Conservation (phyloP, 1,140 invertebrate genomes). For the Marisa cornuarietis region DNA sequence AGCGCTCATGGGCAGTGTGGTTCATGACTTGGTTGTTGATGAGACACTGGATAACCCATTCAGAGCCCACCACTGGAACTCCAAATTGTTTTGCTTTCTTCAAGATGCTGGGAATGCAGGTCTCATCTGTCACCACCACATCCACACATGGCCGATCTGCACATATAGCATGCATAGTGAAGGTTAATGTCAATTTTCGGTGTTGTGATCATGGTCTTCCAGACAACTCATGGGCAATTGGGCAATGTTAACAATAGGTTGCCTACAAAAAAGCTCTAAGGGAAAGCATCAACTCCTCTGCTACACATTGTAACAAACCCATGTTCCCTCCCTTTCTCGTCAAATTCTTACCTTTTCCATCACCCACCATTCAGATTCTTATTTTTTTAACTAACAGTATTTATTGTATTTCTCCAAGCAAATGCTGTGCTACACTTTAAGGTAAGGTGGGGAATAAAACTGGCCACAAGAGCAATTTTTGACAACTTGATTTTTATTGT, state of each 20-base stretch:
- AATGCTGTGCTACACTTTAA: no score
- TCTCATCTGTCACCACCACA: conserved; percentile 51
- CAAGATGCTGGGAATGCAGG: conserved; percentile 44
- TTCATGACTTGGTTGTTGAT: conserved; percentile 56
- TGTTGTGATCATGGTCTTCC: not conserved
- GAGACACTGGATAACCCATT: conserved; percentile 66
- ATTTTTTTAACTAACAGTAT: not conserved
- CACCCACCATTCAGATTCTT: no score
- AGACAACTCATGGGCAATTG: conserved; percentile 37
- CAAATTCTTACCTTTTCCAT: not conserved
- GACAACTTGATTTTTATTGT: conserved; percentile 1
- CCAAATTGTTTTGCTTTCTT: conserved; percentile 41
- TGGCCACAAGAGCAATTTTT: no score
- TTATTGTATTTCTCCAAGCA: not conserved
- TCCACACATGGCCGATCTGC: conserved; percentile 35
- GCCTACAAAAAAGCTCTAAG: not conserved
- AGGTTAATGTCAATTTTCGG: not conserved
- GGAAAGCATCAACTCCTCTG: not conserved
- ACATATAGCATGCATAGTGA: not conserved
- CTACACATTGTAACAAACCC: not conserved
- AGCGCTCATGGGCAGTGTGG: conserved; percentile 53
- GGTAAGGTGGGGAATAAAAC: not conserved
- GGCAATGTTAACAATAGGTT: conserved; percentile 16
- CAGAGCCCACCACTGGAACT: conserved; percentile 61
- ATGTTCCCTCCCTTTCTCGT: not conserved